phyloP scores from a whole-genome alignment of 1,140 invertebrate species.

The Psilanteris sp. region DNA sequence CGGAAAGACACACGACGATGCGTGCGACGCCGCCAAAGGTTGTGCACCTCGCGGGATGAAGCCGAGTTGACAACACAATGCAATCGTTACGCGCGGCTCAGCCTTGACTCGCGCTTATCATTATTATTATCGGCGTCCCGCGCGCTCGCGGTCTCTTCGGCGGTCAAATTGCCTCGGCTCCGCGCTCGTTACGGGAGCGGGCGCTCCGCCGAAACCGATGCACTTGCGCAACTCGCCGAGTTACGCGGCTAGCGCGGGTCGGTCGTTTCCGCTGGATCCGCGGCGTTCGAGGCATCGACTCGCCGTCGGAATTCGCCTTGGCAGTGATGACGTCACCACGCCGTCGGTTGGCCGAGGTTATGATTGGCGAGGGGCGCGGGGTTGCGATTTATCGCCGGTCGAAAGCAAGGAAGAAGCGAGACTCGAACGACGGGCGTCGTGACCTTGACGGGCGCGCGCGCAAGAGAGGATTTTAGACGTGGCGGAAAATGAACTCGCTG shows the following conservation, averaged over 20 bases:
- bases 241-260: no score
- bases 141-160: background rate
- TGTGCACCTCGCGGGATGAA: constrained; percentile 39
- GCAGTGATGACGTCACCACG: constrained; percentile 46
- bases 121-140: constrained; percentile 26
- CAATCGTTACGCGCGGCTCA: constrained; percentile 46
- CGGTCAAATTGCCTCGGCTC: background rate
- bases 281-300: no score
- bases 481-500: no score
- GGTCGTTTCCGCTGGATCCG: no score
- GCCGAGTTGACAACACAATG: constrained; percentile 43
- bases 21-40: constrained; percentile 14
- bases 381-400: no score
- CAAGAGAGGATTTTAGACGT: no score
- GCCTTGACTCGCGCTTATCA: constrained; percentile 51
- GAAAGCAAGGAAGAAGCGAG: no score
- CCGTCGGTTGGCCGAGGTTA: constrained; percentile 58
- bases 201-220: no score
- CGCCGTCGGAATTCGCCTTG: constrained; percentile 45
- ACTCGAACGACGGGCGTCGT: no score
- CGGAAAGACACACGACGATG: constrained; percentile 1
- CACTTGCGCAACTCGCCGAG: no score
- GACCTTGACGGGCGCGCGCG: no score
- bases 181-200: background rate
- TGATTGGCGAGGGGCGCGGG: no score